Evolutionary conservation across 2,888 invertebrate genomes (phyloP).

Genomic region (Lasioglossum calceatum): DNA sequence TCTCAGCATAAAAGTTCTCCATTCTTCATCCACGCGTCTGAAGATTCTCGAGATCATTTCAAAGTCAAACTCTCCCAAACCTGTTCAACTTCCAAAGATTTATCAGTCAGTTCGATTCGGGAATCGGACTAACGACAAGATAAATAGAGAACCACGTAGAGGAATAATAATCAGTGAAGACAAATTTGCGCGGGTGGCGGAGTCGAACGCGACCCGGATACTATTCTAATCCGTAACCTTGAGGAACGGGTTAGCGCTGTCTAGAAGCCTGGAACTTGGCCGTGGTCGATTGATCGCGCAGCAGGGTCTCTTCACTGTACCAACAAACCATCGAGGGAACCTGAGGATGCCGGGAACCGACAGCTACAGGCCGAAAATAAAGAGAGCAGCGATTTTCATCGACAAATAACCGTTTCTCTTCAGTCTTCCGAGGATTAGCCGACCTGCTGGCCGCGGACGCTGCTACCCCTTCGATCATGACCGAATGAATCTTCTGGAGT

Average conservation of each 20-base stretch:
- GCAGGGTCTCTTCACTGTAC: slow-evolving; percentile 45
- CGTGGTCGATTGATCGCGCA: slow-evolving; percentile 63
- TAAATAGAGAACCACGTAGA: neutral
- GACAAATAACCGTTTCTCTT: slow-evolving; percentile 46
- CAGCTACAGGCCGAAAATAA: slow-evolving; percentile 51
- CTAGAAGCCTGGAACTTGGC: slow-evolving; percentile 63
- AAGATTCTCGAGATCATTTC: too few species aligned
- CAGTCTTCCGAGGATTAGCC: slow-evolving; percentile 39
- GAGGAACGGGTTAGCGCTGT: slow-evolving; percentile 34
- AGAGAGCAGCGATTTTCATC: slow-evolving; percentile 50
- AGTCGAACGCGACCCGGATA: slow-evolving; percentile 35
- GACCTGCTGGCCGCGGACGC: slow-evolving; percentile 22
- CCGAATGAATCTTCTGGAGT: neutral
- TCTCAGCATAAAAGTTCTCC: too few species aligned
- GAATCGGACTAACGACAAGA: neutral
- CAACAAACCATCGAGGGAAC: slow-evolving; percentile 53
- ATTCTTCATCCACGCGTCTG: too few species aligned
- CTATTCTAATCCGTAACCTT: slow-evolving; percentile 69
- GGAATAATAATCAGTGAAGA: neutral
- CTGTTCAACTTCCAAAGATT: neutral
- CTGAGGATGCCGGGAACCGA: slow-evolving; percentile 21
- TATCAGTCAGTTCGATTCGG: neutral
- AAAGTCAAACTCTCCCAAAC: neutral
- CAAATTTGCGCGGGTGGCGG: slow-evolving; percentile 7
- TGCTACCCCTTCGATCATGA: slow-evolving; percentile 8